Evolutionary conservation across 2,888 invertebrate genomes (phyloP).

Genomic region (Dendrolimus pini): DNA sequence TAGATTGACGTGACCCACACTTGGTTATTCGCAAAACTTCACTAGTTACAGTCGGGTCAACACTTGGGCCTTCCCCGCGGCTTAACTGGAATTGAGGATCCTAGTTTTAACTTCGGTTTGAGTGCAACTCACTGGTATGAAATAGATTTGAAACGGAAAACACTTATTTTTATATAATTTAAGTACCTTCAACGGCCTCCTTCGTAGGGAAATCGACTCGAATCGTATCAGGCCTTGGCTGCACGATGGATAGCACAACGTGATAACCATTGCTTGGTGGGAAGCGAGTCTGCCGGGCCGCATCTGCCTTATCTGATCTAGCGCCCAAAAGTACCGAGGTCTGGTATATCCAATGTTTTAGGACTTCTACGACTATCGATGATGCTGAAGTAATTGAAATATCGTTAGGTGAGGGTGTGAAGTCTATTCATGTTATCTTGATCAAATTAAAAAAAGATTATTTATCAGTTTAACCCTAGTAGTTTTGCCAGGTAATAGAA

Average conservation of each 20-base stretch:
- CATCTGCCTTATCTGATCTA: slow-evolving; percentile 43
- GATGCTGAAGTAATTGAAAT: slow-evolving; percentile 46
- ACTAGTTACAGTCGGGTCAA: too few relatives aligned
- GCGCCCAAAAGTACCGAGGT: slow-evolving; percentile 56
- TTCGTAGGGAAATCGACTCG: slow-evolving; percentile 82
- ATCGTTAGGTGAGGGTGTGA: too few relatives aligned
- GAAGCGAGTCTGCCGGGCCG: slow-evolving; percentile 45
- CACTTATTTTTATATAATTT: not conserved
- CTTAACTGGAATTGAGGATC: too few relatives aligned
- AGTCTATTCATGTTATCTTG: too few relatives aligned
- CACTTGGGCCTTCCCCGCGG: too few relatives aligned
- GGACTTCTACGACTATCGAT: slow-evolving; percentile 61
- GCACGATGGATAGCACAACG: slow-evolving; percentile 87
- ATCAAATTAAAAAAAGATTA: too few relatives aligned
- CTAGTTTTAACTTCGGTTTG: too few relatives aligned
- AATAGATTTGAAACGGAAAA: not conserved
- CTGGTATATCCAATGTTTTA: slow-evolving; percentile 74
- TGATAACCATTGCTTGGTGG: slow-evolving; percentile 50
- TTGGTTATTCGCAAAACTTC: too few relatives aligned
- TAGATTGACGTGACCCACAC: too few relatives aligned
- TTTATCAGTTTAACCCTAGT: not conserved
- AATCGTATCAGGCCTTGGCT: slow-evolving; percentile 86
- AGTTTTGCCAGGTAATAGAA: too few relatives aligned
- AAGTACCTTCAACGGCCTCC: slow-evolving; percentile 79
- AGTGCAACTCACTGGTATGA: too few relatives aligned